Evolutionary conservation across 2,888 invertebrate genomes (phyloP).

Genomic region (Cylloceria caligata): DNA sequence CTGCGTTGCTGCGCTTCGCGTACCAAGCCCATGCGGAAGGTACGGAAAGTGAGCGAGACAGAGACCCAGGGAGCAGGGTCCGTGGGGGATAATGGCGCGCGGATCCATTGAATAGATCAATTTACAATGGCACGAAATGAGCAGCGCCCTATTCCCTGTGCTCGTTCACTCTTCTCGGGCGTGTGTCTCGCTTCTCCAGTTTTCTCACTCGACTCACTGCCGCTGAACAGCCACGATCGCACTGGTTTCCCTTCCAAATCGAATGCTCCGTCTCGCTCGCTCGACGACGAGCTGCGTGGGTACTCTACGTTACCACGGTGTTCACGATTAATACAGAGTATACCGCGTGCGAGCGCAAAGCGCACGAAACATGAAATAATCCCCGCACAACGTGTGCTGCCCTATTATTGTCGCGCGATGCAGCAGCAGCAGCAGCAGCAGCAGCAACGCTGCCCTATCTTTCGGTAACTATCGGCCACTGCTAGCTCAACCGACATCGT

Average conservation of each 20-base stretch:
- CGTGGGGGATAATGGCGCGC: slow-evolving; percentile 79
- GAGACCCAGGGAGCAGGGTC: slow-evolving; percentile 65
- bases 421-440: slow-evolving; percentile 51
- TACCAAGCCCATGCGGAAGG: slow-evolving; percentile 18
- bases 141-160: slow-evolving; percentile 75
- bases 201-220: slow-evolving; percentile 22
- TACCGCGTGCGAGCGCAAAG: background rate
- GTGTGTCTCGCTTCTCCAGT: slow-evolving; percentile 59
- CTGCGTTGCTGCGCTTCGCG: slow-evolving; percentile 65
- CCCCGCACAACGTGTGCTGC: slow-evolving; percentile 75
- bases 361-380: slow-evolving; percentile 76
- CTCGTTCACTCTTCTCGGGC: slow-evolving; percentile 59
- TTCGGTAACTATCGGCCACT: slow-evolving; percentile 57
- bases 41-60: slow-evolving; percentile 35
- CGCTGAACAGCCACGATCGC: background rate
- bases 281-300: background rate
- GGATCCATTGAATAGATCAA: slow-evolving; percentile 84
- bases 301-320: background rate
- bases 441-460: slow-evolving; percentile 54
- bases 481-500: slow-evolving; percentile 45
- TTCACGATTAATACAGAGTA: background rate
- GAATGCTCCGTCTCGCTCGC: background rate
- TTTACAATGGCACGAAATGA: slow-evolving; percentile 85
- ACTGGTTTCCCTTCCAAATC: slow-evolving; percentile 9
- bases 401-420: slow-evolving; percentile 61